A percentile compares a stretch with the other conserved stretches of the same genome.
Conservation (phyloP, 2,888 invertebrate genomes). For the Dusona sp. region DNA sequence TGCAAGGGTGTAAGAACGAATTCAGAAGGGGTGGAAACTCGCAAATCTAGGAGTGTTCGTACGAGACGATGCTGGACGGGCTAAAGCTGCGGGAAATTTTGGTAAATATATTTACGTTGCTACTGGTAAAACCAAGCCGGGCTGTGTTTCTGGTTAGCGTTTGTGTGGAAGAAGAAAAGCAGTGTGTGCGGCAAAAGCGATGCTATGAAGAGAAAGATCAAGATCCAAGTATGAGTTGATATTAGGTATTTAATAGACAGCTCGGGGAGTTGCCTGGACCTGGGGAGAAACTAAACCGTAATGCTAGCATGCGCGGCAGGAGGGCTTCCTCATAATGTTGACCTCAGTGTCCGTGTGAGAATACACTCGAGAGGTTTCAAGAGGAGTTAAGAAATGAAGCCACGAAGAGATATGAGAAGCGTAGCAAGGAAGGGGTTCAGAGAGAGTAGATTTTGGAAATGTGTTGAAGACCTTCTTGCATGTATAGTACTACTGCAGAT, state of each 20-base stretch:
- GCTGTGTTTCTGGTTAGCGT: constrained; percentile 22
- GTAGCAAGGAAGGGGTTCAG: constrained; percentile 16
- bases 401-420: constrained; percentile 38
- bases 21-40: constrained; percentile 29
- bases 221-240: constrained; percentile 76
- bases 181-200: constrained; percentile 12
- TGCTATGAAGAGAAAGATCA: constrained; percentile 36
- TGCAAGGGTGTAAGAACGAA: constrained; percentile 23
- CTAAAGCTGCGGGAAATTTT: constrained; percentile 56
- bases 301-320: constrained; percentile 78
- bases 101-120: constrained; percentile 31
- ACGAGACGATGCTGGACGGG: constrained; percentile 24
- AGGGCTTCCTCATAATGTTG: constrained; percentile 82
- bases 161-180: constrained; percentile 31
- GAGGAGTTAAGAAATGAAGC: constrained; percentile 26
- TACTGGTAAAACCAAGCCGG: constrained; percentile 25
- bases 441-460: constrained; percentile 19
- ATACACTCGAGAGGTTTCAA: constrained; percentile 75
- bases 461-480: constrained; percentile 25
- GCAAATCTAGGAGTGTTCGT: constrained; percentile 41
- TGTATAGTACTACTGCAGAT: constrained; percentile 26
- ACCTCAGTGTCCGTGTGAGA: constrained; percentile 72
- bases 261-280: constrained; percentile 77
- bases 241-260: constrained; percentile 83
- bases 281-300: constrained; percentile 77